phyloP scores from a whole-genome alignment of 2,888 invertebrate species.

The Brenthis ino region DNA sequence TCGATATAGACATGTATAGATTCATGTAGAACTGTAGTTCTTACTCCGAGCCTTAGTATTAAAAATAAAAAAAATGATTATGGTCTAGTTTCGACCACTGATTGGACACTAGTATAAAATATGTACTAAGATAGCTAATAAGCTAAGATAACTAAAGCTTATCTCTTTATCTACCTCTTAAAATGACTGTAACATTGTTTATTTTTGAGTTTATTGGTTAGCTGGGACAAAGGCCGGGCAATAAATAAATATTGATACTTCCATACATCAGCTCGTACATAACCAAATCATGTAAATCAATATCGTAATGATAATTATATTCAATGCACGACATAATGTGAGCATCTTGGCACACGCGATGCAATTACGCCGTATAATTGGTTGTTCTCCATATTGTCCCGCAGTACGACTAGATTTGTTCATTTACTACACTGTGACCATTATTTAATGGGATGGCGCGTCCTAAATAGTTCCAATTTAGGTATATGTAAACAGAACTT shows the following conservation, averaged over 20 bases:
- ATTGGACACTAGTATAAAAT: too few species aligned
- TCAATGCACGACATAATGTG: conserved; percentile 3
- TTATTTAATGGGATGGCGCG: conserved; percentile 14
- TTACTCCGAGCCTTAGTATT: too few species aligned
- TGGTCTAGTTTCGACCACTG: too few species aligned
- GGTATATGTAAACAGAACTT: conserved; percentile 3
- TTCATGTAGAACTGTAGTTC: too few species aligned
- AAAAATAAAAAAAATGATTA: too few species aligned
- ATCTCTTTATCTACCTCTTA: too few species aligned
- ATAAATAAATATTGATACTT: not conserved
- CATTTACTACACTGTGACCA: conserved; percentile 16
- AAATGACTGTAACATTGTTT: too few species aligned
- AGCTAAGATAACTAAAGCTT: too few species aligned
- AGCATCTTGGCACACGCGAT: conserved; percentile 23
- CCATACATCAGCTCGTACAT: not conserved
- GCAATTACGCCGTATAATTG: conserved; percentile 25
- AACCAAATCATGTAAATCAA: conserved; percentile 19
- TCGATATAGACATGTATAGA: too few species aligned
- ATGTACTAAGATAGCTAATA: too few species aligned
- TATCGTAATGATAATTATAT: conserved; percentile 26
- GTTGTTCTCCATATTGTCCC: conserved; percentile 22
- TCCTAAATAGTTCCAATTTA: conserved; percentile 20
- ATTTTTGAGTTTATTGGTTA: too few species aligned
- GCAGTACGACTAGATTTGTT: conserved; percentile 20
- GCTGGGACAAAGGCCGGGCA: too few species aligned